These are phyloP conservation scores for Drosophila pegasa DNA, from an alignment of 2,888 invertebrate species.

Conservation along the genomic window DNA sequence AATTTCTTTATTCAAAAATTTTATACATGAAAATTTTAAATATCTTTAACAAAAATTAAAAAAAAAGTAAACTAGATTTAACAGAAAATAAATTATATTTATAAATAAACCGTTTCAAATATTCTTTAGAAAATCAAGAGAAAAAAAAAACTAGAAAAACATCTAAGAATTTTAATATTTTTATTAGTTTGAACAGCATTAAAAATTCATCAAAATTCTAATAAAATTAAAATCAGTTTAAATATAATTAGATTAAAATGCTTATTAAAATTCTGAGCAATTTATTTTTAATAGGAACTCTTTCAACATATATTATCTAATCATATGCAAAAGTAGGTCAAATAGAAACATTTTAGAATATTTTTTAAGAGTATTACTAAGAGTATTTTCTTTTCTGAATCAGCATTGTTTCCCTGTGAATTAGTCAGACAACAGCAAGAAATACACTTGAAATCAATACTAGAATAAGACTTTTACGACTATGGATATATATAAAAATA, in stretches of 20 bases:
- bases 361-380: conserved; percentile 19
- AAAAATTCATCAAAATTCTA: neutral
- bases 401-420: conserved; percentile 7
- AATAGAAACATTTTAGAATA: conserved; percentile 29
- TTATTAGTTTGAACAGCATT: neutral
- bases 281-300: neutral
- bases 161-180: neutral
- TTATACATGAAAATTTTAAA: no score
- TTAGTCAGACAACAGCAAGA: conserved; percentile 42
- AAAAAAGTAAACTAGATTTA: no score
- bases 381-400: conserved; percentile 9
- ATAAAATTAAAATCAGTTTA: neutral
- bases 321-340: conserved; percentile 31
- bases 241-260: conserved; percentile 1
- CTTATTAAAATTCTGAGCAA: neutral
- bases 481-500: neutral
- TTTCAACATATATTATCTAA: conserved; percentile 1
- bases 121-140: neutral
- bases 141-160: neutral
- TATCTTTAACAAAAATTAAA: no score
- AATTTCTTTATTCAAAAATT: no score
- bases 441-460: conserved; percentile 60
- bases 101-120: no score
- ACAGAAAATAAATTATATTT: no score
- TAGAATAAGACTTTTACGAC: conserved; percentile 33